These are phyloP conservation scores for Morpho deidamia DNA, from an alignment of 2,888 invertebrate genomes.

Conservation along the genomic window DNA sequence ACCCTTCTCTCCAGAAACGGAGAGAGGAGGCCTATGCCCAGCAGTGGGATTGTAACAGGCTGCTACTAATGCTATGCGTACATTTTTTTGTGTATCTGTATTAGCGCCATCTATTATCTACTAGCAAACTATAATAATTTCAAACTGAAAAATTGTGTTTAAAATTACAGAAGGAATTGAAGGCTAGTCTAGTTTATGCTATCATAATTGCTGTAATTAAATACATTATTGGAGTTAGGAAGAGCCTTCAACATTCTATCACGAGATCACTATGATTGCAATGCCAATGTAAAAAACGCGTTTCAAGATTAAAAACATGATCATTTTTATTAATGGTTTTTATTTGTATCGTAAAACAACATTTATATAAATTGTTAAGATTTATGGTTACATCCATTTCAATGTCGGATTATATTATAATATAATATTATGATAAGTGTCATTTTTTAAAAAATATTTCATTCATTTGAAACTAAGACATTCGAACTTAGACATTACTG, in stretches of 20 bases:
- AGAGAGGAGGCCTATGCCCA: too few species aligned
- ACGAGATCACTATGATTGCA: slow-evolving; percentile 45
- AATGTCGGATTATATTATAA: too few species aligned
- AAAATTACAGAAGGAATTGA: slow-evolving; percentile 5
- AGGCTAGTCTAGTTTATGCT: slow-evolving; percentile 16
- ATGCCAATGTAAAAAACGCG: slow-evolving; percentile 27
- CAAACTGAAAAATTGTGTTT: not conserved
- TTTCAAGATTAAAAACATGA: slow-evolving; percentile 21
- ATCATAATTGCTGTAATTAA: slow-evolving; percentile 24
- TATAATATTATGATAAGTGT: too few species aligned
- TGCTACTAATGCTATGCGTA: too few species aligned
- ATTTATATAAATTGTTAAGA: too few species aligned
- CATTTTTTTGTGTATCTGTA: not conserved
- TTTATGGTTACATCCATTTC: too few species aligned
- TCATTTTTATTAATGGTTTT: slow-evolving; percentile 13
- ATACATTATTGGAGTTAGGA: slow-evolving; percentile 38
- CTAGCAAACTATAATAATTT: slow-evolving; percentile 2
- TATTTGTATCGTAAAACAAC: too few species aligned
- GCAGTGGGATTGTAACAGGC: too few species aligned
- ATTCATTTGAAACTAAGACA: too few species aligned
- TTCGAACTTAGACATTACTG: too few species aligned
- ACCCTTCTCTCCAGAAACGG: too few species aligned
- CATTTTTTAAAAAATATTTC: too few species aligned
- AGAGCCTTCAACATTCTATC: slow-evolving; percentile 62
- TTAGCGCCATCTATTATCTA: slow-evolving; percentile 23